Percentiles rank a stretch among this genome's conserved stretches.
Evolutionary conservation across 2,113 vertebrate genomes (phyloP).

Genomic region (Pluvianellus socialis): DNA sequence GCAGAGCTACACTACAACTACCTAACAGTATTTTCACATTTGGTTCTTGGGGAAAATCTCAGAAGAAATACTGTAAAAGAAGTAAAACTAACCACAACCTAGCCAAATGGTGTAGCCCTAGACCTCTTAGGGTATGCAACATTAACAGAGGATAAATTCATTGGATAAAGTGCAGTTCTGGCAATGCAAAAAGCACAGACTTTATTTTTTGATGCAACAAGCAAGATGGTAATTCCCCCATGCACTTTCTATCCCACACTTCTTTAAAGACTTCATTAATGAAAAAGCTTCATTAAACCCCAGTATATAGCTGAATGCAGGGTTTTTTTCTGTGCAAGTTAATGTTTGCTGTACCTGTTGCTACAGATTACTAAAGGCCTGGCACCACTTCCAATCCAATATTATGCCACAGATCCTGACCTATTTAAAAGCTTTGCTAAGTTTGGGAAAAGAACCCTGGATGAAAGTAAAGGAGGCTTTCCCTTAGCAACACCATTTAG

Average conservation of each 20-base stretch:
- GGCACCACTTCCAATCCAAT: not conserved
- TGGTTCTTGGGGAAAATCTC: not conserved
- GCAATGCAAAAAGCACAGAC: constrained; percentile 18
- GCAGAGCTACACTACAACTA: not conserved
- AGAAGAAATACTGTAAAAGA: not conserved
- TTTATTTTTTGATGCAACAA: constrained; percentile 5
- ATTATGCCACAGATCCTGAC: not conserved
- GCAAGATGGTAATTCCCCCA: not conserved
- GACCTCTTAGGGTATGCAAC: not conserved
- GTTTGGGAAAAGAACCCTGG: not conserved
- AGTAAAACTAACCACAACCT: not conserved
- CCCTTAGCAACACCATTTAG: not conserved
- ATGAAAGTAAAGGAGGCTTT: not conserved
- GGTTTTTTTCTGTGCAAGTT: not conserved
- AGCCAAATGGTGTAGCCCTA: not conserved
- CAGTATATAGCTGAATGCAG: not conserved
- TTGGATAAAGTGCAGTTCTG: constrained; percentile 42
- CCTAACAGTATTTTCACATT: not conserved
- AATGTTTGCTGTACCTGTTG: not conserved
- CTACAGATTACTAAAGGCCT: not conserved
- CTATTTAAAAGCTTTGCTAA: not conserved
- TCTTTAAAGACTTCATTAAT: not conserved
- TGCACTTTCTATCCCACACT: not conserved
- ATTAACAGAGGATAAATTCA: not conserved
- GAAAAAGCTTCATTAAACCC: not conserved